Evolutionary conservation across 2,888 invertebrate species (phyloP), one percentile per base, ranked within the genome.

Genomic region (Panorpa germanica): DNA sequence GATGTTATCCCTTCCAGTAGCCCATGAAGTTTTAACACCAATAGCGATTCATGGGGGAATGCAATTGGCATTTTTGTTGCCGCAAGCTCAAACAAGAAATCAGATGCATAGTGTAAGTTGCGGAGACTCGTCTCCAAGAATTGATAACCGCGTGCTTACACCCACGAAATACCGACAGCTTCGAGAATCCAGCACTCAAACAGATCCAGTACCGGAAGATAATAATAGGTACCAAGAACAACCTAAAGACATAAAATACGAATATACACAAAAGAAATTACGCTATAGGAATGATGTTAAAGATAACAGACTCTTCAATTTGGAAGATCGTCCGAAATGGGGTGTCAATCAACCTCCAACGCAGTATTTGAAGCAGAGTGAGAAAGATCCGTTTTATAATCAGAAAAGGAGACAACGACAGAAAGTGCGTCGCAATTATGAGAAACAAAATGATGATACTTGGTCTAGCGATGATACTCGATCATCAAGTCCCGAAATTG

Each of bases 331-430:
- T 33, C 70, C 74, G 8, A 68, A 80, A 53, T 72, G 80, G 80
- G 69, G 74, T 23, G 76, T 70, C 3, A 76, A 75, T 42, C 60
- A 71, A 38, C 82, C 83, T 4, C 71, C 72, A 14, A 77, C 77
- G 7, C 73, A 81, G 42, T 86, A 85, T 46, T 65, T 83, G 35
- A 85, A 85, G 45, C 85, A 86, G 53, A 85, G 85, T 45, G 86
- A 86, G 49, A 78, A 85, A 44, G 86, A 86, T 57, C 81, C 81
- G 1, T 70, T 80, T 48, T 82, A 81, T 43, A 68, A 70, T 35
- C 71, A 72, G 48, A 65, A 71, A 45, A 57, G 70, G 37, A 74
- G 77, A 50, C 53, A 71, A 31, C 57, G 71, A 11, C 65, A 70
- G 44, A 68, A 70, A 47, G 61, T 68, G 38, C 63, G 73, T 2